Percentiles rank a stretch among this genome's conserved stretches.
phyloP scores from a whole-genome alignment of 2,113 vertebrate species.

The Triplophysa rosa region DNA sequence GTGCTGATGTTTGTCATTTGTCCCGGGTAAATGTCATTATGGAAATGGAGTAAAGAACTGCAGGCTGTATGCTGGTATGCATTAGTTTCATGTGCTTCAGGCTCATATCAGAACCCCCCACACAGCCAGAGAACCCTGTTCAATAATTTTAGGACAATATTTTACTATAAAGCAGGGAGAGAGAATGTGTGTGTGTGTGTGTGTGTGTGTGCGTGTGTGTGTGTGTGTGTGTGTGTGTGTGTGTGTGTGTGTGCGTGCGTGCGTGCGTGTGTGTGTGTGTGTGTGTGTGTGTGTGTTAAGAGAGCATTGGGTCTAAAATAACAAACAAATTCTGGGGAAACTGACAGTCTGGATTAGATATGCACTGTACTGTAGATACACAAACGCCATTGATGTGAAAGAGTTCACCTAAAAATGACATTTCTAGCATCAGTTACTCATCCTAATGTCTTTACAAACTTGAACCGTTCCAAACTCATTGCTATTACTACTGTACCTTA shows the following conservation, averaged over 20 bases:
- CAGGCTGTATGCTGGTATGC: constrained; percentile 1
- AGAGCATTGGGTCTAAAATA: neutral
- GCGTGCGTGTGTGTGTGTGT: neutral
- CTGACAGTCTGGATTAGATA: constrained; percentile 15
- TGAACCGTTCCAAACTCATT: too few species aligned
- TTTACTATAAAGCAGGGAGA: neutral
- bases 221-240: neutral
- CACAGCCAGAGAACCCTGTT: neutral
- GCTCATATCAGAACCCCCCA: constrained; percentile 27
- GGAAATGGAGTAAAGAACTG: neutral
- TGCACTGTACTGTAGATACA: neutral
- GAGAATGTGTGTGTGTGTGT: neutral
- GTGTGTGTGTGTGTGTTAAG: neutral
- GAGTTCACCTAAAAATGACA: neutral
- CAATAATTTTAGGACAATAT: constrained; percentile 1
- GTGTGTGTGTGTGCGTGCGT: neutral
- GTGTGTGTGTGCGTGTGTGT: neutral
- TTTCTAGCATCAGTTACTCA: too few species aligned
- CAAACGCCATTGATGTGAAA: neutral
- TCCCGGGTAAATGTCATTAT: constrained; percentile 22
- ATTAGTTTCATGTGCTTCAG: constrained; percentile 18
- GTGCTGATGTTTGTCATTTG: constrained; percentile 34
- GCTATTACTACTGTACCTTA: too few species aligned
- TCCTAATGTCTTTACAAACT: too few species aligned
- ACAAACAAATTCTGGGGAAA: neutral